phyloP scores from a whole-genome alignment of 1,140 invertebrate species.

The Fragariocoptes setiger region DNA sequence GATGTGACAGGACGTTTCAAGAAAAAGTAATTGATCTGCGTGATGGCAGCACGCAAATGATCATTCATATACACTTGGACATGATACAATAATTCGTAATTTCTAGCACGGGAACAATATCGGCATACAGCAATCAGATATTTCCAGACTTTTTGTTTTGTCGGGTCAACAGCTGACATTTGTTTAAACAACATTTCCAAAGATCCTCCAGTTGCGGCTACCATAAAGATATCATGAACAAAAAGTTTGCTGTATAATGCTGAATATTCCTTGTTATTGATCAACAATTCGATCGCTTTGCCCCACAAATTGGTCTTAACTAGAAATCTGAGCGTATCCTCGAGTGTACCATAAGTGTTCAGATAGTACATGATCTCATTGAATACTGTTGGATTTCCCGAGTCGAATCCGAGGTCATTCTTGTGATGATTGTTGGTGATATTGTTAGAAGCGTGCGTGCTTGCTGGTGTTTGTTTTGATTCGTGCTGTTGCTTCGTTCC shows the following conservation, averaged over 20 bases:
- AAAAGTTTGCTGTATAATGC: slow-evolving; percentile 14
- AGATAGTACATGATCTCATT: slow-evolving; percentile 15
- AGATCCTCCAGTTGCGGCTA: slow-evolving; percentile 15
- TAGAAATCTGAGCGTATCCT: slow-evolving; percentile 16
- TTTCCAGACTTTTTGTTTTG: slow-evolving; percentile 14
- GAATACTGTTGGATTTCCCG: slow-evolving; percentile 2
- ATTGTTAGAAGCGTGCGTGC: too few relatives aligned
- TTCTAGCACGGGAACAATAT: slow-evolving; percentile 15
- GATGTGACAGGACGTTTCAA: background rate
- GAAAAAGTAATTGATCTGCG: slow-evolving; percentile 11
- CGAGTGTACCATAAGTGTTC: slow-evolving; percentile 16
- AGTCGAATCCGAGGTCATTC: too few relatives aligned
- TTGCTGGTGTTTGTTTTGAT: too few relatives aligned
- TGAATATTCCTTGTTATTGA: slow-evolving; percentile 3
- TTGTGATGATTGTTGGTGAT: too few relatives aligned
- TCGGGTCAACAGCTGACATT: slow-evolving; percentile 16
- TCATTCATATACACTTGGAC: slow-evolving; percentile 13
- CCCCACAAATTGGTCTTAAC: slow-evolving; percentile 15
- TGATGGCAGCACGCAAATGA: slow-evolving; percentile 10
- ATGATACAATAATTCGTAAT: slow-evolving; percentile 16
- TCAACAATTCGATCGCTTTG: slow-evolving; percentile 17
- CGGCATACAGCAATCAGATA: slow-evolving; percentile 17
- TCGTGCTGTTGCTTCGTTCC: too few relatives aligned
- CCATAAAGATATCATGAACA: slow-evolving; percentile 16
- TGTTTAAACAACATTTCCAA: slow-evolving; percentile 15